phyloP scores from a whole-genome alignment of 2,113 vertebrate genomes.

The Nansenia antarctica region DNA sequence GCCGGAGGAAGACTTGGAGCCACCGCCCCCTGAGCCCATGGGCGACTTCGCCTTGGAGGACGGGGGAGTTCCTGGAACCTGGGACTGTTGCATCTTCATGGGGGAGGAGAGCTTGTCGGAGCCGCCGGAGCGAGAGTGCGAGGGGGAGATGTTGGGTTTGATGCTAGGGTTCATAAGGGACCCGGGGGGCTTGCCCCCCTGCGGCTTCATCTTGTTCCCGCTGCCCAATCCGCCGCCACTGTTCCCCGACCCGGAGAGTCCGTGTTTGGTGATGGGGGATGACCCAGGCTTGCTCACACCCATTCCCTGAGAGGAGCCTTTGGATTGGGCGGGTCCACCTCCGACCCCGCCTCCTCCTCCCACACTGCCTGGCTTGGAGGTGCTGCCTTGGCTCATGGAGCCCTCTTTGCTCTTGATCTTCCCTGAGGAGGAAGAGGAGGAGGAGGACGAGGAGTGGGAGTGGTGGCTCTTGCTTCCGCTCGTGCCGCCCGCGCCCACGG shows the following conservation, averaged over 20 bases:
- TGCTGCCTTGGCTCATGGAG: conserved; percentile 83
- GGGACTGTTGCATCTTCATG: conserved; percentile 87
- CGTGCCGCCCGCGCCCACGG: conserved; percentile 61
- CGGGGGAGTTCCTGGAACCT: conserved; percentile 91
- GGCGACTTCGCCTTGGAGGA: conserved; percentile 97
- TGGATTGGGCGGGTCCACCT: conserved; percentile 77
- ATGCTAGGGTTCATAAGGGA: conserved; percentile 94
- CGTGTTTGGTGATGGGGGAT: conserved; percentile 94
- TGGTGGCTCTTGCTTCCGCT: conserved; percentile 93
- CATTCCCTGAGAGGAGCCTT: conserved; percentile 89
- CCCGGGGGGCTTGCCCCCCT: conserved; percentile 91
- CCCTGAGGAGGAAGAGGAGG: conserved; percentile 89
- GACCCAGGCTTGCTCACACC: conserved; percentile 87
- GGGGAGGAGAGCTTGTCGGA: conserved; percentile 94
- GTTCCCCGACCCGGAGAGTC: conserved; percentile 75
- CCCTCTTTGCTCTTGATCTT: conserved; percentile 95
- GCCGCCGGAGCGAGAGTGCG: conserved; percentile 90
- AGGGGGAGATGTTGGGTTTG: conserved; percentile 97
- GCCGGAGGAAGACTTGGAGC: conserved; percentile 88
- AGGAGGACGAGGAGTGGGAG: conserved; percentile 89
- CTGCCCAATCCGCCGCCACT: conserved; percentile 73
- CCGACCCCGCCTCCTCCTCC: conserved; percentile 78
- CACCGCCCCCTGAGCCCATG: conserved; percentile 88
- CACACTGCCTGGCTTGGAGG: conserved; percentile 83
- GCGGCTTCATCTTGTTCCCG: conserved; percentile 90